These are phyloP conservation scores for Tethya wilhelma DNA, from an alignment of 37 sponge, comb jelly and placozoan genomes.

Conservation along the genomic window DNA sequence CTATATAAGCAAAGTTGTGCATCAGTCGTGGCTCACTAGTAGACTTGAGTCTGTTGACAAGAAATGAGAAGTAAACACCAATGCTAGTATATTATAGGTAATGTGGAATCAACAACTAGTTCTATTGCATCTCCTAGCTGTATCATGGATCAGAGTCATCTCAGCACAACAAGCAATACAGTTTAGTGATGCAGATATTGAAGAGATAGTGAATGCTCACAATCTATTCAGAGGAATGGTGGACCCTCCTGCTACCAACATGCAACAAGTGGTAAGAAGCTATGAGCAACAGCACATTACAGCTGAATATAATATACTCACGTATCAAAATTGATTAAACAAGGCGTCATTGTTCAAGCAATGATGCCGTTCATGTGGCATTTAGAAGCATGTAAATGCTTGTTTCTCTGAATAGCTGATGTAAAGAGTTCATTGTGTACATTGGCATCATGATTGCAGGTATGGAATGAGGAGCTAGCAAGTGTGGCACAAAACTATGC, in stretches of 20 bases:
- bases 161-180: background rate
- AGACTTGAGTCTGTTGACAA: no score
- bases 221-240: constrained; percentile 46
- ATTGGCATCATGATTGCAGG: no score
- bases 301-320: background rate
- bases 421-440: background rate
- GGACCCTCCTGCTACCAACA: constrained; percentile 65
- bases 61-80: no score
- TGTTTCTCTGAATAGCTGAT: no score
- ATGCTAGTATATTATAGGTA: no score
- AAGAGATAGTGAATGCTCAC: constrained; percentile 41
- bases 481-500: constrained; percentile 39
- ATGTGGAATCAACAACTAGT: background rate
- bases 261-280: constrained; percentile 51
- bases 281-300: background rate
- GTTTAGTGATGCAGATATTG: constrained; percentile 12
- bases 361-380: no score
- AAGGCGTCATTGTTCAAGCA: no score
- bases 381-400: no score
- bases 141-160: background rate
- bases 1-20: no score
- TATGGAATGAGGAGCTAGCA: constrained; percentile 53
- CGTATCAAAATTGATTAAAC: no score
- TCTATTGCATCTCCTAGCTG: background rate
- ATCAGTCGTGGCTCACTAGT: no score